Evolutionary conservation across 2,888 invertebrate genomes (phyloP).

Genomic region (Ypsolopha sequella): DNA sequence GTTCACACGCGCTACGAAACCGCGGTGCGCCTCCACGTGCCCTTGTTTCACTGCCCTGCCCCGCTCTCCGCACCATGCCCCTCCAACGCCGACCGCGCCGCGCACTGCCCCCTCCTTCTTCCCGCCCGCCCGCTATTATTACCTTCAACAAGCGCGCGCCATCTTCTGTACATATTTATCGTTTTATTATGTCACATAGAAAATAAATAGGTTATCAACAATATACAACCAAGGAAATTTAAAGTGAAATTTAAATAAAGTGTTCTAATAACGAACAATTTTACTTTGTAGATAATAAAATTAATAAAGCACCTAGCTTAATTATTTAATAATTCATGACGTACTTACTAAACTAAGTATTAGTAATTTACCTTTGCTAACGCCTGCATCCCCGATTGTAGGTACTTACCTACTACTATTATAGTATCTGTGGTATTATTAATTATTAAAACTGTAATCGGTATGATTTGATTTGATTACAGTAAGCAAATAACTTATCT

Average conservation of each 20-base stretch:
- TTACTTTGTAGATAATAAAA: no score
- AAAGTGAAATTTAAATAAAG: background rate
- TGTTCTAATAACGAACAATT: no score
- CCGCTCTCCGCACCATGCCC: constrained; percentile 13
- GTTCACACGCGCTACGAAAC: constrained; percentile 65
- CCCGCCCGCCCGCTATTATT: constrained; percentile 13
- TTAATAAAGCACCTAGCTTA: no score
- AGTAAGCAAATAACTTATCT: no score
- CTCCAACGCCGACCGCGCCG: constrained; percentile 14
- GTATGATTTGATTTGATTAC: no score
- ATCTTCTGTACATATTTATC: constrained; percentile 21
- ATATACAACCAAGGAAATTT: background rate
- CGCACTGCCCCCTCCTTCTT: background rate
- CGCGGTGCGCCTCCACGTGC: constrained; percentile 60
- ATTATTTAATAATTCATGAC: no score
- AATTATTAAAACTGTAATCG: no score
- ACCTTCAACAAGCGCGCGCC: constrained; percentile 50
- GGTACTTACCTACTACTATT: no score
- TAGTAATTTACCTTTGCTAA: no score
- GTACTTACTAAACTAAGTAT: no score
- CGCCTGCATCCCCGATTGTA: no score
- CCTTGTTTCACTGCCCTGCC: background rate
- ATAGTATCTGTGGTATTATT: no score
- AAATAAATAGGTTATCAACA: background rate
- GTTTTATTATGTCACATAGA: constrained; percentile 12